A percentile compares a stretch with the other conserved stretches of the same genome.
Evolutionary conservation across 2,888 invertebrate genomes (phyloP).

Genomic region (Cephus nigrinus): DNA sequence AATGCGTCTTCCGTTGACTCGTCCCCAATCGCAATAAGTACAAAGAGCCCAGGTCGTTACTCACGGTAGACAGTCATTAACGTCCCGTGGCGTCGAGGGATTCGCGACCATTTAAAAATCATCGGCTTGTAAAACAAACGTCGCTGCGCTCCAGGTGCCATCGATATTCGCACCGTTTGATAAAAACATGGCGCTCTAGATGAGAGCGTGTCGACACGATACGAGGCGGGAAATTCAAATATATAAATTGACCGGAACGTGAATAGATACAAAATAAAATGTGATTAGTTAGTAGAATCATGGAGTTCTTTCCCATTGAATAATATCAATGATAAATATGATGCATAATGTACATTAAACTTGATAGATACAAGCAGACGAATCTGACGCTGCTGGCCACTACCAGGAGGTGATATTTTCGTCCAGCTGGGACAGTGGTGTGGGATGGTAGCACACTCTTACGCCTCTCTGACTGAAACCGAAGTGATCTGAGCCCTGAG

Average conservation of each 20-base stretch:
- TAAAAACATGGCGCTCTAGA: not conserved
- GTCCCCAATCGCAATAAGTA: not conserved
- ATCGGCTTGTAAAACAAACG: not conserved
- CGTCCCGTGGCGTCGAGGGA: not conserved
- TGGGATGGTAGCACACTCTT: conserved; percentile 17
- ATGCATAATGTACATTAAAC: not conserved
- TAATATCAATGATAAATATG: not conserved
- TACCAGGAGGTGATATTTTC: conserved; percentile 49
- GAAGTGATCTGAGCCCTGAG: conserved; percentile 41
- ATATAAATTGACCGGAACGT: not conserved
- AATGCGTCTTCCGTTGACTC: not conserved
- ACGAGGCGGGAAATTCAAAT: not conserved
- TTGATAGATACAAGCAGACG: not conserved
- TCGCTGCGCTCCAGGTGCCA: not conserved
- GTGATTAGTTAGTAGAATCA: not conserved
- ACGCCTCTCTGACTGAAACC: conserved; percentile 13
- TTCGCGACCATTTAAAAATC: not conserved
- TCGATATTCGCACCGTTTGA: not conserved
- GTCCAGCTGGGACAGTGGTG: conserved; percentile 44
- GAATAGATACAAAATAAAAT: not conserved
- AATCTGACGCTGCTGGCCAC: conserved; percentile 24
- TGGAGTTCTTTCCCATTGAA: not conserved
- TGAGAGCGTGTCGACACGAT: not conserved
- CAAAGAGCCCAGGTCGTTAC: not conserved
- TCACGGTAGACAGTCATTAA: not conserved